A percentile compares a stretch with the other conserved stretches of the same genome.
Conservation (phyloP, 23 tunicate genomes). For the Pegea sp. region DNA sequence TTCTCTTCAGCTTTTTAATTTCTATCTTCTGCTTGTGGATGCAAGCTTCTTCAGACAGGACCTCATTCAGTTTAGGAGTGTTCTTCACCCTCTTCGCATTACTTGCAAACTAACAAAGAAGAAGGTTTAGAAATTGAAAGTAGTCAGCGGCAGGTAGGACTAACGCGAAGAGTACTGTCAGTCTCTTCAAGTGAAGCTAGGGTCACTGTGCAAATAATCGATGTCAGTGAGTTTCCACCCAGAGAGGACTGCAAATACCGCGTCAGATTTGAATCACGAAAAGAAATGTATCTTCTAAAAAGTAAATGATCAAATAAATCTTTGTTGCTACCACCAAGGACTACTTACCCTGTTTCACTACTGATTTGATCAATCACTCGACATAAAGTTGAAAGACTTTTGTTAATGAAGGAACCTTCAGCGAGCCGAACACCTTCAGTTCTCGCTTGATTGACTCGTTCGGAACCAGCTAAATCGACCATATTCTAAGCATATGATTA, state of each 20-base stretch:
- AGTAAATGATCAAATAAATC: neutral
- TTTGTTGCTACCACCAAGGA: neutral
- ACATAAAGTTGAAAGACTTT: conserved; percentile 49
- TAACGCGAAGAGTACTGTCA: conserved; percentile 63
- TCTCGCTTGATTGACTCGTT: conserved; percentile 62
- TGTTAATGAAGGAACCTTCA: conserved; percentile 82
- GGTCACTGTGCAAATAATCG: conserved; percentile 78
- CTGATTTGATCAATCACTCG: conserved; percentile 81
- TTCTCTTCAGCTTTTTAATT: conserved; percentile 57
- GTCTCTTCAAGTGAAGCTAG: conserved; percentile 49
- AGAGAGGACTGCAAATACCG: conserved; percentile 64
- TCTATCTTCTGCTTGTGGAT: conserved; percentile 56
- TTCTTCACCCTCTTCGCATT: conserved; percentile 61
- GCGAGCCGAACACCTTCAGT: conserved; percentile 68
- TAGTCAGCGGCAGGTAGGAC: no score
- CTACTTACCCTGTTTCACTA: conserved; percentile 14
- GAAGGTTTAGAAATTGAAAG: no score
- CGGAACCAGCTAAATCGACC: conserved; percentile 84
- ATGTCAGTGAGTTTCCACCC: conserved; percentile 76
- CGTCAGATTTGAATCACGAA: conserved; percentile 72
- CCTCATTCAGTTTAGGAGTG: conserved; percentile 74
- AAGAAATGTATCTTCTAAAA: conserved; percentile 58
- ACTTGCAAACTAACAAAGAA: conserved; percentile 59
- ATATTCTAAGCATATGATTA: conserved; percentile 54
- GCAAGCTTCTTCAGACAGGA: conserved; percentile 80